Base-by-base conservation (phyloP, 1,140 invertebrate genomes). In the Portunus trituberculatus region DNA sequence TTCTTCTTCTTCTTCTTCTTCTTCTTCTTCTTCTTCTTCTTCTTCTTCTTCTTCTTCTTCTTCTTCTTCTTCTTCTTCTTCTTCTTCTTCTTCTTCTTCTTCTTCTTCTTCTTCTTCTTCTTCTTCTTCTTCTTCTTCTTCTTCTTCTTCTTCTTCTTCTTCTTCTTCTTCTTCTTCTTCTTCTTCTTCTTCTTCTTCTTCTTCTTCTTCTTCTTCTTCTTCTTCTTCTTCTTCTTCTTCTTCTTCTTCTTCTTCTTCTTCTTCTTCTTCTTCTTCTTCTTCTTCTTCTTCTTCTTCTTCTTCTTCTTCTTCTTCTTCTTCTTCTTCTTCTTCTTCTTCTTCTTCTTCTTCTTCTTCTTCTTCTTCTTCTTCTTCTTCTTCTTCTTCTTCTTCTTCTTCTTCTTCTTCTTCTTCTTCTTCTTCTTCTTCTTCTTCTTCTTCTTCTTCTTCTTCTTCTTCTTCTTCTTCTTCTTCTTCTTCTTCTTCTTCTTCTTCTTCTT, bases 241-340 rank as follows among this genome's bases (percentile, higher is more conserved):
- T 52, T 52, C 2, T 91, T 52, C 2, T 91, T 52, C 0, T 91
- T n/a, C 2, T 45, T 32, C 2, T 89, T 32, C 2, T 89, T 32
- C 2, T 89, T 89, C 2, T 32, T 89, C 2, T 32, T 45, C 2
- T 32, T 89, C 2, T 32, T 89, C 87, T 89, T 89, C 87, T 32
- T 89, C 87, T 32, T 45, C 39, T 32, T 45, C 39, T 45, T 89
- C 87, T 32, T 45, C 39, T 32, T 45, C 39, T 32, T 89, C 87
- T 89, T 89, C 87, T 32, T 89, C 87, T 32, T 89, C 87, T 32
- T 45, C 39, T 32, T 89, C 39, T 32, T 89, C 39, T 32, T 89
- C 87, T 32, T 45, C 39, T 89, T 45, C 32, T 32, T 45, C 39
- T 32, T 45, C 39, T 32, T 89, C 39, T 45, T 89, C 39, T 32